Conservation (phyloP, 1,140 invertebrate genomes). For the Neodiprion fabricii region DNA sequence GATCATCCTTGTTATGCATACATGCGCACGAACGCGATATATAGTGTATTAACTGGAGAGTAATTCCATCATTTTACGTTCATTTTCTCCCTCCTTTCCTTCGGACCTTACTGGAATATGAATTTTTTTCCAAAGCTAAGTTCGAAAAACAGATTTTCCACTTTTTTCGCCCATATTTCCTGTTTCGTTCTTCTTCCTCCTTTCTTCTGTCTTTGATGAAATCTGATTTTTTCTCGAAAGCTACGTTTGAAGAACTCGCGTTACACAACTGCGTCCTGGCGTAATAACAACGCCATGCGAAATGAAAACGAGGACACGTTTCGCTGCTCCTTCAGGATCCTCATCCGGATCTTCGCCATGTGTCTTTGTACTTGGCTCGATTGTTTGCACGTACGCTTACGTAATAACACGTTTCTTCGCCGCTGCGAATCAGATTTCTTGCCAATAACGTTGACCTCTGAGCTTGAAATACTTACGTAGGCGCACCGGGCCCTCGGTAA, state of each 20-base stretch:
- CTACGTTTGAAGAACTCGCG: not conserved
- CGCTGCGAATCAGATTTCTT: slow-evolving; percentile 19
- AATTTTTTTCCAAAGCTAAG: too few species aligned
- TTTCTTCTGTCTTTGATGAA: too few species aligned
- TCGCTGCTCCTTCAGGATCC: not conserved
- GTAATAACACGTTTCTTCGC: slow-evolving; percentile 26
- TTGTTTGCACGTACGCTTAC: slow-evolving; percentile 28
- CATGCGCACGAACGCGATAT: not conserved
- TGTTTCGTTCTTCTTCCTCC: too few species aligned
- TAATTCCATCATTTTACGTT: not conserved
- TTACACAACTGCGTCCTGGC: not conserved
- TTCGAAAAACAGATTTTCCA: too few species aligned
- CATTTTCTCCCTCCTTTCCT: too few species aligned
- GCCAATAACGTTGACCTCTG: slow-evolving; percentile 20
- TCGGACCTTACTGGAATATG: too few species aligned
- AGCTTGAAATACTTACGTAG: slow-evolving; percentile 10
- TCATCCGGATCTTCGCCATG: not conserved
- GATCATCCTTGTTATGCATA: not conserved
- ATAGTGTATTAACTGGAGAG: not conserved
- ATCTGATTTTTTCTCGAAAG: not conserved
- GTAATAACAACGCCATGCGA: not conserved
- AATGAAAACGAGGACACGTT: slow-evolving; percentile 2
- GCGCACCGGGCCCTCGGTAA: too few species aligned
- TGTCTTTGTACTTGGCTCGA: slow-evolving; percentile 9
- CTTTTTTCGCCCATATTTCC: too few species aligned